Evolutionary conservation across 2,888 invertebrate species (phyloP).

Genomic region (Neelides folsomi): DNA sequence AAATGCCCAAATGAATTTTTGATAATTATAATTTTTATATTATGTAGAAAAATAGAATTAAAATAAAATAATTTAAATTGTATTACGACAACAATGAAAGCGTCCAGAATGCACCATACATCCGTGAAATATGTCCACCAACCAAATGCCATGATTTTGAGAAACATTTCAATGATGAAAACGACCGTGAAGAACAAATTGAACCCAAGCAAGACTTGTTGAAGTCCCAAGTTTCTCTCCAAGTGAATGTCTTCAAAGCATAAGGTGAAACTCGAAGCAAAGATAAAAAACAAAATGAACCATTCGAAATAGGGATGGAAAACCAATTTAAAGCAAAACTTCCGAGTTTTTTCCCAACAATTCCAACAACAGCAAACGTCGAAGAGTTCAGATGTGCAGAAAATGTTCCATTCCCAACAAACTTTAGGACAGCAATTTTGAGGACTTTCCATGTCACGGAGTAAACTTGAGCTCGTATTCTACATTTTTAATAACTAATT

Average conservation of each 20-base stretch:
- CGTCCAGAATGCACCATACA: constrained; percentile 91
- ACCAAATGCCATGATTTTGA: constrained; percentile 87
- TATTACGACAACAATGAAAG: constrained; percentile 90
- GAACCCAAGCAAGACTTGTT: constrained; percentile 71
- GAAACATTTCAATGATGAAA: constrained; percentile 83
- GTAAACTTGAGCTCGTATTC: too few relatives aligned
- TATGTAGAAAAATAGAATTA: too few relatives aligned
- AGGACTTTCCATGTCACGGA: too few relatives aligned
- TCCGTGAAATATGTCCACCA: constrained; percentile 88
- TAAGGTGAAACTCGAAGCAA: constrained; percentile 82
- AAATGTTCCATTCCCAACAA: constrained; percentile 2
- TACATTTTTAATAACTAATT: too few relatives aligned
- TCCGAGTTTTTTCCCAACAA: constrained; percentile 55
- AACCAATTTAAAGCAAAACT: constrained; percentile 49
- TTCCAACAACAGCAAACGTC: not conserved
- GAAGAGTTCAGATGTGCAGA: not conserved
- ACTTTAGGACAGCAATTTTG: not conserved
- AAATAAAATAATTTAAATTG: constrained; percentile 39
- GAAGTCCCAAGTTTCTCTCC: constrained; percentile 68
- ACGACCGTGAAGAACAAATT: constrained; percentile 80
- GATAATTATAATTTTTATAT: too few relatives aligned
- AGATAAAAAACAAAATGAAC: constrained; percentile 80
- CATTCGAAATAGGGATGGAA: constrained; percentile 89
- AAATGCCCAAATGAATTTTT: too few relatives aligned
- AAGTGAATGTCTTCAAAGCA: constrained; percentile 93